Conservation (phyloP, 2,113 vertebrate genomes). For the rabbit (Oryctolagus cuniculus) region mOryCun1.1 NC_091453.1:83196501-83197000, state of each 20-base stretch:
- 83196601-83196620: neutral
- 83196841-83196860: neutral
- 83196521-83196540: slow-evolving; percentile 29
- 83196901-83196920: neutral
- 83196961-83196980: slow-evolving; percentile 31
- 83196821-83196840: slow-evolving; percentile 32
- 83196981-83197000: slow-evolving; percentile 10
- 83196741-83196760: slow-evolving; percentile 63
- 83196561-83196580: slow-evolving; percentile 42
- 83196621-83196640: slow-evolving; percentile 48
- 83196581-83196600: slow-evolving; percentile 42
- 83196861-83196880: slow-evolving; percentile 53
- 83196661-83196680: neutral
- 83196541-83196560: neutral
- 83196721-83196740: slow-evolving; percentile 60
- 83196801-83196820: slow-evolving; percentile 57
- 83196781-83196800: slow-evolving; percentile 42
- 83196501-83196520: neutral
- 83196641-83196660: slow-evolving; percentile 27
- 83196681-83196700: slow-evolving; percentile 17
- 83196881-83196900: slow-evolving; percentile 45
- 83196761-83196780: slow-evolving; percentile 56
- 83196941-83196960: slow-evolving; percentile 32
- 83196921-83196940: slow-evolving; percentile 24
- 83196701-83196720: slow-evolving; percentile 45